Conservation (phyloP, 2,797 vertebrate species). For the Aeoliscus strigatus region DNA sequence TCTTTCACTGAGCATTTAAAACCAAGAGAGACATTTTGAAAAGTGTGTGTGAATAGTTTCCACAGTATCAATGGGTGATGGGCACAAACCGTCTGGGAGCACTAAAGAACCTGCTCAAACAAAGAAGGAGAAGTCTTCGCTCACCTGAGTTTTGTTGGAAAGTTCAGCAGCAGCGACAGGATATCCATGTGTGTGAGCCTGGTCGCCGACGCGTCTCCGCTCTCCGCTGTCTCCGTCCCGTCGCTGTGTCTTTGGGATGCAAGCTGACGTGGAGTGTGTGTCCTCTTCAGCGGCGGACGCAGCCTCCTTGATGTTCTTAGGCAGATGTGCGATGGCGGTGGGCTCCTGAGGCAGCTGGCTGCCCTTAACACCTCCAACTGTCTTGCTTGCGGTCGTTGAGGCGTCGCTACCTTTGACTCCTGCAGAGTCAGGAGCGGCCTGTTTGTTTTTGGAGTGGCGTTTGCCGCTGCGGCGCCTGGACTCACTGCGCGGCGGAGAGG, state of each 20-base stretch:
- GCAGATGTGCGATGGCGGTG: constrained; percentile 33
- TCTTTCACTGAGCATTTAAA: no score
- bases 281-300: constrained; percentile 22
- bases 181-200: constrained; percentile 22
- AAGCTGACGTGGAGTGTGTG: no score
- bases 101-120: not conserved
- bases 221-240: constrained; percentile 35
- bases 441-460: constrained; percentile 79
- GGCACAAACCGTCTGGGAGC: no score
- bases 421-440: constrained; percentile 30
- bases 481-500: constrained; percentile 56
- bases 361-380: not conserved
- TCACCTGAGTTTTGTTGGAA: constrained; percentile 61
- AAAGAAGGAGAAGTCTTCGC: not conserved
- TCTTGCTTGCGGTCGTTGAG: constrained; percentile 8
- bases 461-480: constrained; percentile 58
- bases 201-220: constrained; percentile 20
- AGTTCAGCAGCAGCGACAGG: constrained; percentile 11
- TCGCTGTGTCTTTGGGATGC: constrained; percentile 33
- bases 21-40: no score
- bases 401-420: constrained; percentile 34
- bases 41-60: no score
- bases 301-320: constrained; percentile 40
- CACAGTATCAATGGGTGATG: no score
- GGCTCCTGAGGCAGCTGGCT: constrained; percentile 51